phyloP scores from a whole-genome alignment of 2,797 vertebrate genomes.

The Cetoscarus ocellatus region DNA sequence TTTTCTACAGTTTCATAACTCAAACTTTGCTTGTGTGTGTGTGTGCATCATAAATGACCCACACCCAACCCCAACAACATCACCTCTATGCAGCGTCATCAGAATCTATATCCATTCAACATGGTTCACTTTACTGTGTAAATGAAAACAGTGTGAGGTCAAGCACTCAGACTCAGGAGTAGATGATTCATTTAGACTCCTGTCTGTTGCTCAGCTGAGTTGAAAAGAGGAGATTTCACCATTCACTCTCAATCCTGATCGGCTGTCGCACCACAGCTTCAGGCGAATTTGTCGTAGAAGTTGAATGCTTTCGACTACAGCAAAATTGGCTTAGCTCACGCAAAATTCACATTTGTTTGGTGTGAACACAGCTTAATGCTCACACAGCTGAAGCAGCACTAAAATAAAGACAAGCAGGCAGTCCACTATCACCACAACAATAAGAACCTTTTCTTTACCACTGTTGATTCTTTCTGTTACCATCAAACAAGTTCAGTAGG shows the following conservation, averaged over 20 bases:
- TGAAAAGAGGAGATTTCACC: conserved; percentile 54
- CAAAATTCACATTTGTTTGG: too few relatives aligned
- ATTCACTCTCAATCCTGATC: not conserved
- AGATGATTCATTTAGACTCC: conserved; percentile 28
- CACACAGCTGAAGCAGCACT: too few relatives aligned
- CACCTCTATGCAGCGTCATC: conserved; percentile 21
- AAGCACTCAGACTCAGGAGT: conserved; percentile 12
- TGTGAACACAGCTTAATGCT: too few relatives aligned
- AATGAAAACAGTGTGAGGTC: conserved; percentile 18
- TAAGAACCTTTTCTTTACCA: too few relatives aligned
- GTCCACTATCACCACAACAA: too few relatives aligned
- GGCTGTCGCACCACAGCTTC: too few relatives aligned
- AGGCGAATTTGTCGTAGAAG: too few relatives aligned
- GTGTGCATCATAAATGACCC: conserved; percentile 1
- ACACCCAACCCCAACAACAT: conserved; percentile 8
- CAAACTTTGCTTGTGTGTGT: conserved; percentile 2
- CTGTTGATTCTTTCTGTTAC: too few relatives aligned
- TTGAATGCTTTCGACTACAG: too few relatives aligned
- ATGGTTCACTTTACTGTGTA: conserved; percentile 14
- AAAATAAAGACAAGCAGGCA: too few relatives aligned
- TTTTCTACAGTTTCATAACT: not conserved
- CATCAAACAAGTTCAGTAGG: too few relatives aligned
- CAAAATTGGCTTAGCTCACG: too few relatives aligned
- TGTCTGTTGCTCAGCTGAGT: conserved; percentile 42
- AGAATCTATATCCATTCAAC: not conserved